Evolutionary conservation across 2,797 vertebrate genomes (phyloP).

Genomic region (Toxotes lorentzi): DNA sequence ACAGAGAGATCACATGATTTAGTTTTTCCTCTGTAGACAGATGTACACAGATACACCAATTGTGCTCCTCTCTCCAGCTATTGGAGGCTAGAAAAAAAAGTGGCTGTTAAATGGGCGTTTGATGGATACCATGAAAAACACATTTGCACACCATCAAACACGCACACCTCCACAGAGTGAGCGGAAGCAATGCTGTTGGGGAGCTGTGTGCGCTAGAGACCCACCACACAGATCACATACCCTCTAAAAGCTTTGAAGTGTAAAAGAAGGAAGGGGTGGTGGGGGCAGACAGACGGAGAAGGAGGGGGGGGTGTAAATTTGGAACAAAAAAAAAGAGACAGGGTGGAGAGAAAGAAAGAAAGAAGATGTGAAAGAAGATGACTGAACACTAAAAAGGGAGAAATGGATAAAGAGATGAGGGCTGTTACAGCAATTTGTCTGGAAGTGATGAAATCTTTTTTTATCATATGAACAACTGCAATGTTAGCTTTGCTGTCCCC

Average conservation of each 20-base stretch:
- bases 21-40: constrained; percentile 42
- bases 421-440: constrained; percentile 45
- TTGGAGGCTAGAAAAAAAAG: constrained; percentile 22
- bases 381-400: constrained; percentile 42
- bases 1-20: constrained; percentile 26
- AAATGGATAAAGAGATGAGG: constrained; percentile 27
- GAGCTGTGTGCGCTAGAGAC: constrained; percentile 53
- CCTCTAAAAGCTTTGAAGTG: constrained; percentile 71
- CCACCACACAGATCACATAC: constrained; percentile 76
- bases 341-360: constrained; percentile 31
- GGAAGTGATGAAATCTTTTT: constrained; percentile 40
- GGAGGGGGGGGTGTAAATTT: constrained; percentile 12
- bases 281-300: constrained; percentile 43
- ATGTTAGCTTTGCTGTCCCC: constrained; percentile 35
- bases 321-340: constrained; percentile 49
- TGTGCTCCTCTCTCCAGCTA: constrained; percentile 12
- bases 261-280: constrained; percentile 38
- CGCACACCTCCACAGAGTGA: constrained; percentile 47
- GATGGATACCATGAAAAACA: constrained; percentile 51
- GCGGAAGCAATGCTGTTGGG: constrained; percentile 48
- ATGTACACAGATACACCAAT: constrained; percentile 5
- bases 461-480: neutral
- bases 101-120: constrained; percentile 36
- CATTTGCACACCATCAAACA: constrained; percentile 65
- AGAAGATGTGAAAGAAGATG: constrained; percentile 49